Conservation (phyloP, 64 coral and sea anemone genomes). For the Acropora tenuis region DNA sequence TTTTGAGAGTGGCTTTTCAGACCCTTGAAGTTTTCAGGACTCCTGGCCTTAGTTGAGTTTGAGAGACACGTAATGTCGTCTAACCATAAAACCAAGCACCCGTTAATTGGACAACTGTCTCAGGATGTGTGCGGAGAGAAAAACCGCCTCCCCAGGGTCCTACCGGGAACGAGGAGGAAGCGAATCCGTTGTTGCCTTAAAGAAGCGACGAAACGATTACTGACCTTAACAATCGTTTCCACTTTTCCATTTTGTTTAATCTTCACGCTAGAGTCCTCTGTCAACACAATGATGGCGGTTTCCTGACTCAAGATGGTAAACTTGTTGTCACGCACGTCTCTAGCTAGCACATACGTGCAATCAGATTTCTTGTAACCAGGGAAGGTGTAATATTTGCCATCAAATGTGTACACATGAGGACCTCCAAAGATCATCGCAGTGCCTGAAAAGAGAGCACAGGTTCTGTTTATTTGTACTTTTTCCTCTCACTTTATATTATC, state of each 20-base stretch:
- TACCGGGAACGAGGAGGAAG: too few species aligned
- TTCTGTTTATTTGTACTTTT: neutral
- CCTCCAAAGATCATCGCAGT: conserved; percentile 96
- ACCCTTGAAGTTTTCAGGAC: too few species aligned
- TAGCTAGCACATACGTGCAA: conserved; percentile 90
- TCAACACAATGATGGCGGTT: conserved; percentile 81
- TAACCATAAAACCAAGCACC: too few species aligned
- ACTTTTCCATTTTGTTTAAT: conserved; percentile 75
- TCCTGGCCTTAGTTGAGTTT: too few species aligned
- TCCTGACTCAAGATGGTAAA: conserved; percentile 98
- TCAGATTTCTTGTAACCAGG: conserved; percentile 81
- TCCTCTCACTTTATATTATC: too few species aligned
- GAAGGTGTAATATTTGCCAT: conserved; percentile 87
- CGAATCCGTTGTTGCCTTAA: too few species aligned
- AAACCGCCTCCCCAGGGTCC: too few species aligned
- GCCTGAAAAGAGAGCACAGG: conserved; percentile 36
- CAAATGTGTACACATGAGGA: conserved; percentile 93
- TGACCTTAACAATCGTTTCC: conserved; percentile 77
- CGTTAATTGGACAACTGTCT: too few species aligned
- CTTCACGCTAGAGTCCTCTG: conserved; percentile 88
- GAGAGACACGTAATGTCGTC: too few species aligned
- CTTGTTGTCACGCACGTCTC: conserved; percentile 85
- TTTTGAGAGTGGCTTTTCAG: too few species aligned
- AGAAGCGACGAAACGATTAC: neutral
- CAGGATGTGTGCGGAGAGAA: too few species aligned